phyloP scores from a whole-genome alignment of 2,888 invertebrate genomes.

The Neocrepidodera transversa region DNA sequence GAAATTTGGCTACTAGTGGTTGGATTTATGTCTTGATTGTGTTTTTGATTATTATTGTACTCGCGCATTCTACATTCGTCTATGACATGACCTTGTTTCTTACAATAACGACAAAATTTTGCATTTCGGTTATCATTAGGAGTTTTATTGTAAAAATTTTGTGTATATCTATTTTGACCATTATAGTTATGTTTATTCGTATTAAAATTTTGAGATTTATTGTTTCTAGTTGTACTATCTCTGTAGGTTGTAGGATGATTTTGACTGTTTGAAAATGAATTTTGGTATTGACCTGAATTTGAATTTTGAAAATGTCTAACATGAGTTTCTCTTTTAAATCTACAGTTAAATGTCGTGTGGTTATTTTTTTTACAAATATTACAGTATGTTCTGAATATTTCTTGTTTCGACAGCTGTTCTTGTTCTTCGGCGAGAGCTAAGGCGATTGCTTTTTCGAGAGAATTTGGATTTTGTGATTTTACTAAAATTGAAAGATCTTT shows the following conservation, averaged over 20 bases:
- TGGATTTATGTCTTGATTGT: slow-evolving; percentile 8
- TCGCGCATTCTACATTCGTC: slow-evolving; percentile 36
- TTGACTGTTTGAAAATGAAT: background rate
- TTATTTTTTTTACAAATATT: slow-evolving; percentile 19
- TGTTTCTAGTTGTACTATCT: too few species aligned
- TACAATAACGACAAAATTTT: slow-evolving; percentile 35
- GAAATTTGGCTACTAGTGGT: background rate
- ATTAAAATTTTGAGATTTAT: too few species aligned
- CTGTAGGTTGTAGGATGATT: too few species aligned
- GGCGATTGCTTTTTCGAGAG: slow-evolving; percentile 31
- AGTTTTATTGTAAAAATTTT: too few species aligned
- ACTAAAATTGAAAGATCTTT: slow-evolving; percentile 25
- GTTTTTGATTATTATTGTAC: slow-evolving; percentile 35
- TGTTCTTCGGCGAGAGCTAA: slow-evolving; percentile 33
- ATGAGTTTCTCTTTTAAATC: slow-evolving; percentile 9
- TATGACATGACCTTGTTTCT: slow-evolving; percentile 37
- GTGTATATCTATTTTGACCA: too few species aligned
- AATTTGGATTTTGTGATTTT: slow-evolving; percentile 24
- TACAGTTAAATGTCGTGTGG: slow-evolving; percentile 26
- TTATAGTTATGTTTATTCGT: too few species aligned
- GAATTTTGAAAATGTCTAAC: background rate
- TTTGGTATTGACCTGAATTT: background rate
- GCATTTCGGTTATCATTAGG: slow-evolving; percentile 1
- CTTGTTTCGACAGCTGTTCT: slow-evolving; percentile 30
- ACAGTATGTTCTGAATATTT: slow-evolving; percentile 23